Conservation (phyloP, 2,113 vertebrate genomes). For the Tragelaphus strepsiceros region DNA sequence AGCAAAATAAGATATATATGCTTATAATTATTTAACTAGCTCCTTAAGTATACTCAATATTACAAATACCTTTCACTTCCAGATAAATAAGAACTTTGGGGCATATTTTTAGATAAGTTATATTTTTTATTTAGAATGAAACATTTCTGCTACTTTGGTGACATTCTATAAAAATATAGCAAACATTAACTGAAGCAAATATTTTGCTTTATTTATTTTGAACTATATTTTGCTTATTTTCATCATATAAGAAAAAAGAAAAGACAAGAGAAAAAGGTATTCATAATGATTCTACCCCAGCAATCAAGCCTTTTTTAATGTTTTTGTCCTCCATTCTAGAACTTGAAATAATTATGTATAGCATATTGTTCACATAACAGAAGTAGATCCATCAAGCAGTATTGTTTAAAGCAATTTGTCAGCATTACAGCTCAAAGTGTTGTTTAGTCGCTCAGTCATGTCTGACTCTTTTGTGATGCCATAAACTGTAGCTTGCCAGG, state of each 20-base stretch:
- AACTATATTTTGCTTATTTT: not conserved
- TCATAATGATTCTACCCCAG: not conserved
- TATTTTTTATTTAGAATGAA: not conserved
- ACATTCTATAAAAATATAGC: not conserved
- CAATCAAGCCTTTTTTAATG: not conserved
- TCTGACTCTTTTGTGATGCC: not conserved
- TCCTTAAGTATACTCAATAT: not conserved
- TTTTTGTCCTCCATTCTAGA: not conserved
- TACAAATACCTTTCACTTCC: not conserved
- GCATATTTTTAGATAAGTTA: not conserved
- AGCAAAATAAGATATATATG: not conserved
- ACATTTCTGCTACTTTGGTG: not conserved
- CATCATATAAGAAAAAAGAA: not conserved
- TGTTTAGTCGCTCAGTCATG: not conserved
- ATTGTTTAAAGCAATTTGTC: not conserved
- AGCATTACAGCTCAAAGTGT: not conserved
- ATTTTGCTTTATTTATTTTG: not conserved
- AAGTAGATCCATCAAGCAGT: not conserved
- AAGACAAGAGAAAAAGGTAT: not conserved
- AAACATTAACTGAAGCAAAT: not conserved
- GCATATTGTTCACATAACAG: not conserved
- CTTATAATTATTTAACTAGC: slow-evolving; percentile 1
- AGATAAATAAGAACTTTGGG: not conserved
- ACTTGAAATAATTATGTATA: not conserved
- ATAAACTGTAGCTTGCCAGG: not conserved